Base-by-base conservation (phyloP, 1,140 invertebrate species). In the Oppia nitens region DNA sequence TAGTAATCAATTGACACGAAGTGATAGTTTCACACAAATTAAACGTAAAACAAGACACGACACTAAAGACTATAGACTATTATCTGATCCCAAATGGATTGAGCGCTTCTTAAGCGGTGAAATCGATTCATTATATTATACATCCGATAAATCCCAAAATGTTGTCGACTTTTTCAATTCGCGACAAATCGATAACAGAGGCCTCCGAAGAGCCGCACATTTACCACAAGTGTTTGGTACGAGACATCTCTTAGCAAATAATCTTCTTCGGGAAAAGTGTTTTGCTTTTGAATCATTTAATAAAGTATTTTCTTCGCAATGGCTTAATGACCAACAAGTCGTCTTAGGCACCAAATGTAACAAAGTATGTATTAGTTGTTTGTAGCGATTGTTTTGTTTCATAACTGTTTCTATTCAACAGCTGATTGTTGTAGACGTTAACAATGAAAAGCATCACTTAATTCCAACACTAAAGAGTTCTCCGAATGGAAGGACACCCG, bases 311-410 rank as follows among this genome's bases (percentile, higher is more conserved):
- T 91, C 90, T 71, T 91, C 90, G 0, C 84, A 93, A 72, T 97
- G 92, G 91, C 76, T 96, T 20, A 90, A 85, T 66, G 86, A 92
- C 73, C 78, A 86, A 69, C 89, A 93, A 77, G 85, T 95, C 59
- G 87, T 93, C 2, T 89, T 94, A 73, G 90, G 90, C 32, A 94
- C 91, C 26, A 96, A 96, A 71, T 96, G 92, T 72, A 95, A 95
- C 74, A 57, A 48, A 27, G 55, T 57, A 27, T 26, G 25, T 4
- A 24, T 24, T 29, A 25, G n/a, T 57, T 26, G n/a, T 12, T 1
- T 6, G 11, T 17, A 23, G 14, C 20, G 6, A 24, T 55, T 55
- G 9, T 40, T 40, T 4, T n/a, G 32, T 11, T 11, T 40, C 14
- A 2, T 55, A 14, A 40, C 45, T 25, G 14, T 40, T 40, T 21